Evolutionary conservation across 2,797 vertebrate species (phyloP), one percentile per base, ranked within the genome.

Genomic region (Thalassophryne amazonica): DNA sequence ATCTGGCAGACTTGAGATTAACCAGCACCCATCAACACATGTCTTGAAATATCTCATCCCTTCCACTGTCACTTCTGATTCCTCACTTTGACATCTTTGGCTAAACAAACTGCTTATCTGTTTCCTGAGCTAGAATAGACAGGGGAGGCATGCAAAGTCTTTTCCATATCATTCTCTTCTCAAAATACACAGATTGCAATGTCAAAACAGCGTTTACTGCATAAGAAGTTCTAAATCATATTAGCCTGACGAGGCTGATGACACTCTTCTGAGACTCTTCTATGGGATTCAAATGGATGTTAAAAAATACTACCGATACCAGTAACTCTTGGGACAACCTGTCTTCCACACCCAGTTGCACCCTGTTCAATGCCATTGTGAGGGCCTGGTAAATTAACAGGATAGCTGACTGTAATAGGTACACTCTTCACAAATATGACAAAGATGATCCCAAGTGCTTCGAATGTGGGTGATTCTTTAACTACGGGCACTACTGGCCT

Each of bases 51-150:
- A 80, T 85, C 69, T 75, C 75, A 64, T 79, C 64, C 65, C 61
- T 21, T 54, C 57, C 30, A 47, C 73, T 78, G 82, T 80, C 75
- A 76, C 62, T 54, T 62, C 45, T 71, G 69, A 77, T 61, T 80
- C 53, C 46, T 45, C 3, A 21, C 52, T 69, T 81, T 77, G 60
- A 78, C 61, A 20, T 76, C 64, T 73, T 42, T 57, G 63, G 68
- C 70, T 75, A 80, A 85, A 85, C 63, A 77, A 81, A 86, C 63
- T 27, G 61, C 77, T 84, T 70, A 85, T 82, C 74, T 71, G 53
- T 48, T 73, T 46, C n/a, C 53, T 55, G 22, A 66, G 64, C 45
- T 3, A 4, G 30, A 64, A 53, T 22, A 63, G 66, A 66, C 3
- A 11, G 3, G 12, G 48, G 10, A 31, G 39, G 49, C 21, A 37